These are phyloP conservation scores for Falco biarmicus DNA, from an alignment of 2,797 vertebrate genomes.

Conservation along the genomic window DNA sequence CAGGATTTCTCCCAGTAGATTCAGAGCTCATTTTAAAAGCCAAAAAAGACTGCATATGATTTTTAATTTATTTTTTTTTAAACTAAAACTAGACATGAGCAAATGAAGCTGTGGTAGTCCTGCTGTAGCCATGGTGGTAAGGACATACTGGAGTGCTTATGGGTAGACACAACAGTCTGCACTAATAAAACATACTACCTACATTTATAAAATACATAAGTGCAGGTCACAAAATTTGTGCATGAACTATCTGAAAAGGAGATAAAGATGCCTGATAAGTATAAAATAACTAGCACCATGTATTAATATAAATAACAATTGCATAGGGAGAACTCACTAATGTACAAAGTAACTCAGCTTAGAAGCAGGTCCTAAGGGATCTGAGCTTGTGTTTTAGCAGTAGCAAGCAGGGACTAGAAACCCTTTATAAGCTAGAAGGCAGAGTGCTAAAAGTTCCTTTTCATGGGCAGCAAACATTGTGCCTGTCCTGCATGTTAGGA, in stretches of 20 bases:
- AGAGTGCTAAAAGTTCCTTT: background rate
- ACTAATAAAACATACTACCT: background rate
- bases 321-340: background rate
- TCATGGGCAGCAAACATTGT: background rate
- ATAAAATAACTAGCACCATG: background rate
- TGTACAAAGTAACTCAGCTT: background rate
- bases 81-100: background rate
- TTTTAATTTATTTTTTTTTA: too few species aligned
- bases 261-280: background rate
- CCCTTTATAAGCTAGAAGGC: background rate
- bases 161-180: background rate
- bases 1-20: background rate
- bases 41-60: rapidly evolving
- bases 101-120: background rate
- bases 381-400: background rate
- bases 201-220: background rate
- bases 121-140: background rate
- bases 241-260: background rate
- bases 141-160: background rate
- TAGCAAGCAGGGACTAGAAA: background rate
- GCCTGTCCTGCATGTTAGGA: background rate
- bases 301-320: background rate
- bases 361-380: background rate
- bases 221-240: background rate
- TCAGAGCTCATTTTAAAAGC: background rate